phyloP scores from a whole-genome alignment of 2,888 invertebrate genomes.

The Malthinus seriepunctatus region DNA sequence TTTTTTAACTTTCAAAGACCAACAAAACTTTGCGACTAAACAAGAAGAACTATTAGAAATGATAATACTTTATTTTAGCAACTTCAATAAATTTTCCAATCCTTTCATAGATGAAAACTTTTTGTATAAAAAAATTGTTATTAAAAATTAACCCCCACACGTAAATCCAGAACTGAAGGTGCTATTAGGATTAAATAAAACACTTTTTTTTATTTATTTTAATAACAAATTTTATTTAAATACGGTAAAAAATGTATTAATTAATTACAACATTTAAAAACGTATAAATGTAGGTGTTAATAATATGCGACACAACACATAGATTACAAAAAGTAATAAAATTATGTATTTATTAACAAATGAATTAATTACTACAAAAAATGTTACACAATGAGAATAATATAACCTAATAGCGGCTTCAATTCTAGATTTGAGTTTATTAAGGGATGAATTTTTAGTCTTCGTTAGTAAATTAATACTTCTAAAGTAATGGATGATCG shows the following conservation, averaged over 20 bases:
- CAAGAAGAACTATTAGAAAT: no score
- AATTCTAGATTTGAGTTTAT: slow-evolving; percentile 38
- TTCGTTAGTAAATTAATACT: slow-evolving; percentile 8
- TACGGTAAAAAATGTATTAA: slow-evolving; percentile 1
- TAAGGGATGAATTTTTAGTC: slow-evolving; percentile 13
- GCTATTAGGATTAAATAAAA: slow-evolving; percentile 36
- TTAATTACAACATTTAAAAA: slow-evolving; percentile 13
- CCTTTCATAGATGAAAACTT: no score
- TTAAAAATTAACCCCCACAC: background rate
- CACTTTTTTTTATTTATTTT: slow-evolving; percentile 6
- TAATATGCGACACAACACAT: no score
- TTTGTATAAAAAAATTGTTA: no score
- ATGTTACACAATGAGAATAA: slow-evolving; percentile 21
- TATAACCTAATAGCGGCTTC: slow-evolving; percentile 47
- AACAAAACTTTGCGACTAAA: no score
- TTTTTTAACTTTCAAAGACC: no score
- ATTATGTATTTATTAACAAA: slow-evolving; percentile 22
- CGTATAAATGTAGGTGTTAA: slow-evolving; percentile 4
- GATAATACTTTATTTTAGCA: no score
- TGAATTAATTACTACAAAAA: slow-evolving; percentile 27
- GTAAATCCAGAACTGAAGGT: slow-evolving; percentile 35
- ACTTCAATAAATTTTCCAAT: no score
- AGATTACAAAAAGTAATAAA: background rate
- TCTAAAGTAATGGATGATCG: background rate
- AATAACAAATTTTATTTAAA: slow-evolving; percentile 13